Base-by-base conservation (phyloP, 2,888 invertebrate species). In the Furcula furcula region DNA sequence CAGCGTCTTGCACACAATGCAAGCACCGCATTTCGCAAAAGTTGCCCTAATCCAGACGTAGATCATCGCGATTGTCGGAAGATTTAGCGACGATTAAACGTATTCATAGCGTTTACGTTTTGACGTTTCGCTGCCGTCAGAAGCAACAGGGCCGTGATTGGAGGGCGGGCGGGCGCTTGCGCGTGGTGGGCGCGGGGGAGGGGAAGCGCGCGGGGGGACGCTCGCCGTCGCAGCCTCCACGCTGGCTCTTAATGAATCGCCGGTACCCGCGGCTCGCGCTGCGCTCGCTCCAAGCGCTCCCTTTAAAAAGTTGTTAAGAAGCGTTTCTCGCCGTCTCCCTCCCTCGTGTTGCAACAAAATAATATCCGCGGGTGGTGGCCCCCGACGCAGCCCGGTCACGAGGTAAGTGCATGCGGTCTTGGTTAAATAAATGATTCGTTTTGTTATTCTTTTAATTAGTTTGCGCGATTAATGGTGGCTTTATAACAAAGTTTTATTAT, bases 121-220 rank as follows among this genome's bases (percentile, higher is more conserved):
- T 78, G 83, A 80, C 76, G 69, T 82, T 65, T 65, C 63, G 69
- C 68, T 65, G 71, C 68, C 74, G 82, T 81, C 79, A 80, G 84
- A 87, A 83, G 86, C 87, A 88, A 88, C 87, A 87, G 86, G 87
- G 77, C 81, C 65, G 71, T 73, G 67, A 80, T 77, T 80, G 79
- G 78, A 66, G 75, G 72, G 70, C 55, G 51, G 58, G 48, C 31
- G 45, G 50, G 70, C 74, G 69, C 83, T 74, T 76, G 84, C 84
- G 84, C 67, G 50, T 40, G 38, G 52, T 39, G 33, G 20, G 26
- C 29, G 29, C 31, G 31, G 25, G 29, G 46, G 53, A 44, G 46
- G 42, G 46, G 54, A 33, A 64, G 46, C 52, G 59, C 54, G 46
- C 64, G 66, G 72, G 75, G 70, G 64, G 60, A 59, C 39, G 63